A percentile compares a stretch with the other conserved stretches of the same genome.
phyloP scores from a whole-genome alignment of 53 echinoderm and acorn worm genomes.

The Mesocentrotus franciscanus region DNA sequence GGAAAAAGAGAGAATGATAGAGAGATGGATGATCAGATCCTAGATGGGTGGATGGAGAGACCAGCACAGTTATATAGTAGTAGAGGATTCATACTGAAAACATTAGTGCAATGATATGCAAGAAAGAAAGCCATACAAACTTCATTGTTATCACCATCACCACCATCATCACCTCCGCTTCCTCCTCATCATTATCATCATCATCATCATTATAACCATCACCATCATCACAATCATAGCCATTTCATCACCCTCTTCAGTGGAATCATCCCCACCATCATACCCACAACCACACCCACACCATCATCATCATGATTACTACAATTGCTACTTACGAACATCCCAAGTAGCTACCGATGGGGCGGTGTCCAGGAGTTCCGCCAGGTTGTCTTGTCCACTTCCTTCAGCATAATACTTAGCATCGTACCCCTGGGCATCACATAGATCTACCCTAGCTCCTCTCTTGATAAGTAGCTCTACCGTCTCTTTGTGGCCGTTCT shows the following conservation, averaged over 20 bases:
- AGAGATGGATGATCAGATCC: not conserved
- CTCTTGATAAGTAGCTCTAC: constrained; percentile 90
- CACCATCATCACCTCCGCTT: not conserved
- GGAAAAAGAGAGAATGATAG: not conserved
- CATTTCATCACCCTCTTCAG: not conserved
- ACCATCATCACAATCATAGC: not conserved
- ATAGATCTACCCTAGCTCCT: constrained; percentile 82
- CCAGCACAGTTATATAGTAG: not conserved
- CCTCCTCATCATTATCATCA: not conserved
- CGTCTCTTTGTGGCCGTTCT: constrained; percentile 81
- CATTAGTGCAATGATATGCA: not conserved
- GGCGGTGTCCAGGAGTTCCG: constrained; percentile 77
- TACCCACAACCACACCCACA: not conserved
- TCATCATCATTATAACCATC: not conserved
- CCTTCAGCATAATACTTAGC: constrained; percentile 84
- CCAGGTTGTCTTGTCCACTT: constrained; percentile 73
- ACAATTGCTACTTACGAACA: constrained; percentile 81
- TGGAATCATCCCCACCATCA: not conserved
- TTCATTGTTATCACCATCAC: too few species aligned
- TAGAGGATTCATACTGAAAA: not conserved
- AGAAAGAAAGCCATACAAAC: too few species aligned
- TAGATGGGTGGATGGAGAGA: not conserved
- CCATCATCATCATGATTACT: not conserved
- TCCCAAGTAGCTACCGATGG: constrained; percentile 98
- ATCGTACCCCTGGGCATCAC: constrained; percentile 85